These are phyloP conservation scores for Phlogophora meticulosa DNA, from an alignment of 2,888 invertebrate genomes.

Conservation along the genomic window DNA sequence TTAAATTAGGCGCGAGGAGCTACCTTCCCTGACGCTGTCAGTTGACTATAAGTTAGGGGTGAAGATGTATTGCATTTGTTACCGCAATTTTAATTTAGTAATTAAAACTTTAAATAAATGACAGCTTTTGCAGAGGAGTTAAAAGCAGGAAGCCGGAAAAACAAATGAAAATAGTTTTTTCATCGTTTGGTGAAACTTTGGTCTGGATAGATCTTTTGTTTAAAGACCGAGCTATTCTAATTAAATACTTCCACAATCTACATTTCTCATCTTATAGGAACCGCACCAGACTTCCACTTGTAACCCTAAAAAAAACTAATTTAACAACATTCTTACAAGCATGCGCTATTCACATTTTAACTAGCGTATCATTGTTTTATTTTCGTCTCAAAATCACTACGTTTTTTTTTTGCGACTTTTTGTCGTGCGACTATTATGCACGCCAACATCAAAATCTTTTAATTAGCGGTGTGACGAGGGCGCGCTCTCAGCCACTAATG, in stretches of 20 bases:
- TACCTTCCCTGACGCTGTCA: constrained; percentile 72
- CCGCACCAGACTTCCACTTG: background rate
- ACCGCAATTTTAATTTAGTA: no score
- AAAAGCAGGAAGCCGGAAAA: background rate
- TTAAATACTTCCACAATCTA: background rate
- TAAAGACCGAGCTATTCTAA: background rate
- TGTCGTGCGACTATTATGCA: constrained; percentile 54
- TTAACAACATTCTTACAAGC: constrained; percentile 52
- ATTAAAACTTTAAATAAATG: constrained; percentile 1
- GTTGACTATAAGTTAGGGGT: constrained; percentile 58
- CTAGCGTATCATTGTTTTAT: constrained; percentile 51
- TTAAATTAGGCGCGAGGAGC: constrained; percentile 79
- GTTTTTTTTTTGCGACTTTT: constrained; percentile 56
- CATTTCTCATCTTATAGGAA: constrained; percentile 11
- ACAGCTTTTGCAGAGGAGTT: no score
- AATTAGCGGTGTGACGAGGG: constrained; percentile 76
- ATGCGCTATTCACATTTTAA: constrained; percentile 23
- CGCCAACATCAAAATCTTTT: constrained; percentile 78
- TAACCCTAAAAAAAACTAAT: constrained; percentile 38
- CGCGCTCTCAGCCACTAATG: constrained; percentile 78
- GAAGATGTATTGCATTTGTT: constrained; percentile 53
- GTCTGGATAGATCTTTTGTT: background rate
- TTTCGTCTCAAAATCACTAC: constrained; percentile 36
- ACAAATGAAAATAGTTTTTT: background rate
- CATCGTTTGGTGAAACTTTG: background rate